phyloP scores from a whole-genome alignment of 2,888 invertebrate species.

The Ypsolopha scabrella region DNA sequence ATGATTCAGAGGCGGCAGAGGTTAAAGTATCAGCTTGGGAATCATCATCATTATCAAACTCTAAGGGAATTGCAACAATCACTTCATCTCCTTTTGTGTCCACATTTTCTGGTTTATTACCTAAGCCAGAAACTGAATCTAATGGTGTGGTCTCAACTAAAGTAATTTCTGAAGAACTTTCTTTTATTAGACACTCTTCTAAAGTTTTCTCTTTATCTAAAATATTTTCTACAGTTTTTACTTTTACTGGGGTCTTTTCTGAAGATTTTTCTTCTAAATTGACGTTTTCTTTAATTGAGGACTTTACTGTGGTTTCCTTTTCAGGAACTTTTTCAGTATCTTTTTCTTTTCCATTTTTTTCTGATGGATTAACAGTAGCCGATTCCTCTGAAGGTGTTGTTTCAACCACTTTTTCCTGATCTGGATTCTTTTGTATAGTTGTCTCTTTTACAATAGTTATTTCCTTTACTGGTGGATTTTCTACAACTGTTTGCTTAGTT shows the following conservation, averaged over 20 bases:
- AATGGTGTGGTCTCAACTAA: too few species aligned
- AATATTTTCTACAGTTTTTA: neutral
- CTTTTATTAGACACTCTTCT: too few species aligned
- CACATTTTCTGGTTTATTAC: slow-evolving; percentile 10
- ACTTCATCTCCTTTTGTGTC: neutral
- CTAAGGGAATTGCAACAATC: slow-evolving; percentile 11
- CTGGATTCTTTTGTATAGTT: neutral
- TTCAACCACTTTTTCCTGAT: neutral
- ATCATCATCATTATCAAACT: slow-evolving; percentile 28
- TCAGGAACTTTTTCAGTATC: neutral
- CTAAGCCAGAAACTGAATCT: neutral
- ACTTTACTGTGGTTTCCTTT: neutral
- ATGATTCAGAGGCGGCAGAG: slow-evolving; percentile 18
- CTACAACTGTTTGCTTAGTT: neutral
- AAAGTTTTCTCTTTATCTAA: too few species aligned
- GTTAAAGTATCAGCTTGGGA: slow-evolving; percentile 26
- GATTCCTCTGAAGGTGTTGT: neutral
- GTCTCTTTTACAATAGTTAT: neutral
- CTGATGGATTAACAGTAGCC: too few species aligned
- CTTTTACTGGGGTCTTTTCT: slow-evolving; percentile 8
- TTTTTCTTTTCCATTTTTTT: neutral
- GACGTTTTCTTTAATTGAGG: slow-evolving; percentile 10
- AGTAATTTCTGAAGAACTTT: too few species aligned
- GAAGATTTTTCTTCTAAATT: neutral
- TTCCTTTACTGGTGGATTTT: neutral